Percentiles rank a stretch among this genome's conserved stretches.
Evolutionary conservation across 1,140 invertebrate species (phyloP).

Genomic region (Pseudomyrmex pallidus): DNA sequence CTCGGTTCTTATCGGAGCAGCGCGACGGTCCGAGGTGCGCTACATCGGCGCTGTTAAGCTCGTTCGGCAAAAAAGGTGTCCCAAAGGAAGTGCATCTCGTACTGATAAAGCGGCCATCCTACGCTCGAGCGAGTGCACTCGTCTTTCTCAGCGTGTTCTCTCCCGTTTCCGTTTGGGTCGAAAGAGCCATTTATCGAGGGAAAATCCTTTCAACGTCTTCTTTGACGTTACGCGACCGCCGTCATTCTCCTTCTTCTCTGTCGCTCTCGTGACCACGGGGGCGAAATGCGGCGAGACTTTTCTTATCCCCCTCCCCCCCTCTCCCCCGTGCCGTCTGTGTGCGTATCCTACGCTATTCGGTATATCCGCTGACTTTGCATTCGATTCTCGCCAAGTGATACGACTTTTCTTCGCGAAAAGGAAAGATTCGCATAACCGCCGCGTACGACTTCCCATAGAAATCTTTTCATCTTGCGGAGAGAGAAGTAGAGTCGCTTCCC

Average conservation of each 20-base stretch:
- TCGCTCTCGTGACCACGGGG: conserved; percentile 6
- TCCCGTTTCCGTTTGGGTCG: conserved; percentile 43
- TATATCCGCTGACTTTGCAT: conserved; percentile 15
- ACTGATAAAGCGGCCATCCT: conserved; percentile 65
- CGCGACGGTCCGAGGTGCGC: conserved; percentile 30
- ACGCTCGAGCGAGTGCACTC: conserved; percentile 34
- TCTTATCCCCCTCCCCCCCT: too few species aligned
- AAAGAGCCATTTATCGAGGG: conserved; percentile 66
- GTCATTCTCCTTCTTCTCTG: conserved; percentile 6
- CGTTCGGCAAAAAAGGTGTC: conserved; percentile 45
- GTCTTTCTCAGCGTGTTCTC: conserved; percentile 61
- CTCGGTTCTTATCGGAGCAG: conserved; percentile 53
- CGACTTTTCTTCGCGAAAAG: neutral
- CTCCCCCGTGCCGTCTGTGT: neutral
- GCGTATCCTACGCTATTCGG: neutral
- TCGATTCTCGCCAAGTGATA: conserved; percentile 6
- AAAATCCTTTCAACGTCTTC: conserved; percentile 60
- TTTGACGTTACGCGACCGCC: conserved; percentile 55
- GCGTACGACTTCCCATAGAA: neutral
- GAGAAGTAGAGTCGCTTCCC: neutral
- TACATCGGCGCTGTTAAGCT: conserved; percentile 55
- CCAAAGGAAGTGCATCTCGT: conserved; percentile 61
- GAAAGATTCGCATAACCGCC: conserved; percentile 10
- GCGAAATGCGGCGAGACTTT: neutral
- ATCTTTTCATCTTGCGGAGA: neutral